phyloP scores from a whole-genome alignment of 2,888 invertebrate species.

The Orthosia incerta region DNA sequence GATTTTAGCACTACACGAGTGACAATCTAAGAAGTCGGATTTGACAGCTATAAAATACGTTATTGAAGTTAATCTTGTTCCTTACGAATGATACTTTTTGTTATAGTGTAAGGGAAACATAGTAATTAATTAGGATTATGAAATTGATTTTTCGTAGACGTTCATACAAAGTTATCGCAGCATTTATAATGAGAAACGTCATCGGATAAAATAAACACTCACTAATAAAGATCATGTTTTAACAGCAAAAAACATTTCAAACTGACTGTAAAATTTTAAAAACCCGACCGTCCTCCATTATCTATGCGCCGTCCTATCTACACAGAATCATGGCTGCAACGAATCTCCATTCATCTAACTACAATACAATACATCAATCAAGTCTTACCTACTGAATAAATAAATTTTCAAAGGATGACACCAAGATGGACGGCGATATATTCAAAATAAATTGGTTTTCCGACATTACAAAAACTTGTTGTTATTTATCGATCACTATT shows the following conservation, averaged over 20 bases:
- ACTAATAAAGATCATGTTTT: not conserved
- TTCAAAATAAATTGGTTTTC: slow-evolving; percentile 29
- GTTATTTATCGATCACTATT: slow-evolving; percentile 33
- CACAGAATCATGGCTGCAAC: slow-evolving; percentile 35
- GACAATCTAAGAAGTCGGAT: no score
- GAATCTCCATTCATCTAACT: slow-evolving; percentile 29
- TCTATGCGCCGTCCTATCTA: not conserved
- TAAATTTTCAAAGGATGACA: slow-evolving; percentile 27
- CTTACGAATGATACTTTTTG: no score
- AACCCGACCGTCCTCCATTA: not conserved
- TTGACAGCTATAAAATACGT: no score
- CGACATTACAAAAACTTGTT: slow-evolving; percentile 13
- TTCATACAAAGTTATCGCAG: no score
- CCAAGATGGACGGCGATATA: slow-evolving; percentile 14
- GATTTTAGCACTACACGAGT: no score
- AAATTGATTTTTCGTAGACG: no score
- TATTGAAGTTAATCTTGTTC: no score
- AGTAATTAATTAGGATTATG: no score
- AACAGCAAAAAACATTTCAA: not conserved
- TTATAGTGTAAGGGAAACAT: no score
- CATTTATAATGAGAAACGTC: no score
- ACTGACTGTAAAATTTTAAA: not conserved
- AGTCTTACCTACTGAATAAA: slow-evolving; percentile 33
- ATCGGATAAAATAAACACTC: not conserved
- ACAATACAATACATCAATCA: slow-evolving; percentile 45